Evolutionary conservation across 2,113 vertebrate genomes (phyloP), one percentile per base, ranked within the genome.

Genomic region (Donacobius atricapilla): DNA sequence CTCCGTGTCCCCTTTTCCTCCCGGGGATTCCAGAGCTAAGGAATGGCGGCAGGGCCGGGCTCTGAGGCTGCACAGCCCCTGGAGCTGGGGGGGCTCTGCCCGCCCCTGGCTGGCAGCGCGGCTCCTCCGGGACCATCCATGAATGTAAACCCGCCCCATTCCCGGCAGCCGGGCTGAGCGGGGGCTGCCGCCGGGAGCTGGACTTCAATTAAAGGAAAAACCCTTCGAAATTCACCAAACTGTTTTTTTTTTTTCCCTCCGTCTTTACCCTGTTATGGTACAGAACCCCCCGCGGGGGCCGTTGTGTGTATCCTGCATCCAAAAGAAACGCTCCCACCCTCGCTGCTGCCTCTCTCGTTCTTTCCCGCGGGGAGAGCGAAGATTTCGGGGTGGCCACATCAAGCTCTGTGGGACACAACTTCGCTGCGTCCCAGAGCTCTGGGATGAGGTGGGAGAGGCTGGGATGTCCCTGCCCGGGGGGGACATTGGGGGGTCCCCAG

Each of bases 361-460:
- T 1, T 65, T 15, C 1, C 15, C 23, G 0, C 1, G 27, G 10
- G n/a, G n/a, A 50, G 27, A 48, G 7, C 0, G 44, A 54, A 18
- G 40, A 24, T 63, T 8, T 3, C 4, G 61, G 45, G 33, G 66
- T 1, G 50, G 3, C n/a, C 63, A 8, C 45, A 5, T 5, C 35
- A 6, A 6, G 37, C 24, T 17, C 50, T 4, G 37, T 5, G 42
- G 57, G 64, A 22, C 33, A 9, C 16, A 2, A 8, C 3, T 13
- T 51, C 50, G 11, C 30, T 0, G 2, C 9, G 7, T 37, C 39
- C 44, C 18, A 0, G 19, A 6, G 16, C 47, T 33, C 57, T 6
- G 42, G 39, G 17, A 11, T 2, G 15, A 10, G 13, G 14, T 0
- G 20, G 8, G 31, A 15, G 25, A 28, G 42, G 31, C 45, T 1